Conservation (phyloP, 2,888 invertebrate genomes). For the Gymnocheta viridis region DNA sequence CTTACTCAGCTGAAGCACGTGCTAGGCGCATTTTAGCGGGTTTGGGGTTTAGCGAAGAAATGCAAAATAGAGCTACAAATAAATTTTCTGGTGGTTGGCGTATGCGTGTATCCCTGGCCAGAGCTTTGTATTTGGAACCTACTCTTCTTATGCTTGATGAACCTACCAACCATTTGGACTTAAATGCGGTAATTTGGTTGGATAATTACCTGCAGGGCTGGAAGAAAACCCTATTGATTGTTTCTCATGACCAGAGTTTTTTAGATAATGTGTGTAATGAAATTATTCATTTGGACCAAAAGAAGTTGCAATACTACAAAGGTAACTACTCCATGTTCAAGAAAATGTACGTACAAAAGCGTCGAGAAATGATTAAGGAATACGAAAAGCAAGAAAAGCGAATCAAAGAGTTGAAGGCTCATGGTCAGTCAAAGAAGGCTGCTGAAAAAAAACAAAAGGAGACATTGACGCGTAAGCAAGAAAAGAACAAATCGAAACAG, state of each 20-base stretch:
- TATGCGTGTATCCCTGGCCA: slow-evolving; percentile 98
- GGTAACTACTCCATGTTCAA: slow-evolving; percentile 99
- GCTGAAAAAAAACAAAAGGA: slow-evolving; percentile 98
- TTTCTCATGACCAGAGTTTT: slow-evolving; percentile 99
- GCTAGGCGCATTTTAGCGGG: slow-evolving; percentile 98
- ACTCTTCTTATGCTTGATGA: slow-evolving; percentile 98
- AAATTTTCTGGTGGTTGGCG: slow-evolving; percentile 98
- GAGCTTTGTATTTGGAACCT: slow-evolving; percentile 98
- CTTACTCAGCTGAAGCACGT: slow-evolving; percentile 98
- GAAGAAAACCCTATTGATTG: slow-evolving; percentile 99
- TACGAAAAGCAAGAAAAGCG: slow-evolving; percentile 99
- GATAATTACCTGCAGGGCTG: slow-evolving; percentile 99
- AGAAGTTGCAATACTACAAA: slow-evolving; percentile 97
- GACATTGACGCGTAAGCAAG: slow-evolving; percentile 93
- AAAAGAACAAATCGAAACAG: slow-evolving; percentile 92
- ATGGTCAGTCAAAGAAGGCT: slow-evolving; percentile 97
- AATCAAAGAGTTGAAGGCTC: slow-evolving; percentile 96
- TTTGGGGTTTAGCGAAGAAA: slow-evolving; percentile 94
- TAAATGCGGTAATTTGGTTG: slow-evolving; percentile 99
- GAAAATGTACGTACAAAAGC: slow-evolving; percentile 98
- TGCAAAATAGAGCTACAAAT: slow-evolving; percentile 95
- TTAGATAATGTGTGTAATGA: slow-evolving; percentile 99
- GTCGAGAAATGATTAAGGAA: slow-evolving; percentile 96
- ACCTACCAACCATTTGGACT: slow-evolving; percentile 99
- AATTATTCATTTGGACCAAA: slow-evolving; percentile 97